Percentiles rank a stretch among this genome's conserved stretches.
These are phyloP conservation scores for Stegodyphus dumicola DNA, from an alignment of 1,140 invertebrate genomes.

Conservation along the genomic window DNA sequence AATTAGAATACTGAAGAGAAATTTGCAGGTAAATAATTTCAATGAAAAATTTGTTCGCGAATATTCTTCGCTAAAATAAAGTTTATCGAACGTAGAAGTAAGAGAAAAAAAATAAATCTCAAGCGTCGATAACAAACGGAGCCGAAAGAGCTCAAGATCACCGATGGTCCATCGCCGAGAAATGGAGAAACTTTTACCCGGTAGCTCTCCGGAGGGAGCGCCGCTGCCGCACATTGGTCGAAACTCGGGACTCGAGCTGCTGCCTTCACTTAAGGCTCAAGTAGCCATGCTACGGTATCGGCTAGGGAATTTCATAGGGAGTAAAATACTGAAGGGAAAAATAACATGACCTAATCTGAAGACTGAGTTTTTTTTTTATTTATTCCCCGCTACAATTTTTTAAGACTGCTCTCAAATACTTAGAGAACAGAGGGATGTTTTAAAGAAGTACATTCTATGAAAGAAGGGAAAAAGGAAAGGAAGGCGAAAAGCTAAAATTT, in stretches of 20 bases:
- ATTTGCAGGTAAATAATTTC: too few relatives aligned
- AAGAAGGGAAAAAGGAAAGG: not conserved
- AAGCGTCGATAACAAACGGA: slow-evolving; percentile 43
- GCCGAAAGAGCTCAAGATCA: not conserved
- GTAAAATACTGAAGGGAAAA: slow-evolving; percentile 22
- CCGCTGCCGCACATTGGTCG: slow-evolving; percentile 3
- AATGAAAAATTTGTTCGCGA: too few relatives aligned
- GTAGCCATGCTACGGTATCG: slow-evolving; percentile 54
- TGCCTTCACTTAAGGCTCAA: slow-evolving; percentile 53
- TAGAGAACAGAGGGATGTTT: slow-evolving; percentile 18
- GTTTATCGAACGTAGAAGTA: slow-evolving; percentile 2
- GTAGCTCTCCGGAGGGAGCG: slow-evolving; percentile 26
- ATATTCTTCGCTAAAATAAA: slow-evolving; percentile 47
- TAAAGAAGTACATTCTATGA: slow-evolving; percentile 6
- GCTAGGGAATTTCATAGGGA: slow-evolving; percentile 20
- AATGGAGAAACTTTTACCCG: slow-evolving; percentile 27
- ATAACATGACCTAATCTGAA: slow-evolving; percentile 45
- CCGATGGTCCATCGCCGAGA: slow-evolving; percentile 45
- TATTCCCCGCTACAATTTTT: slow-evolving; percentile 16
- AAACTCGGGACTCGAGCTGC: slow-evolving; percentile 2
- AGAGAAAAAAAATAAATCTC: slow-evolving; percentile 18
- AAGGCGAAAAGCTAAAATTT: not conserved
- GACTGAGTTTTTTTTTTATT: slow-evolving; percentile 17
- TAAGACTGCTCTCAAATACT: not conserved
- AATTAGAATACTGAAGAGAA: too few relatives aligned